Evolutionary conservation across 1,140 invertebrate genomes (phyloP), one percentile per base, ranked within the genome.

Genomic region (Ditylenchus dipsaci): DNA sequence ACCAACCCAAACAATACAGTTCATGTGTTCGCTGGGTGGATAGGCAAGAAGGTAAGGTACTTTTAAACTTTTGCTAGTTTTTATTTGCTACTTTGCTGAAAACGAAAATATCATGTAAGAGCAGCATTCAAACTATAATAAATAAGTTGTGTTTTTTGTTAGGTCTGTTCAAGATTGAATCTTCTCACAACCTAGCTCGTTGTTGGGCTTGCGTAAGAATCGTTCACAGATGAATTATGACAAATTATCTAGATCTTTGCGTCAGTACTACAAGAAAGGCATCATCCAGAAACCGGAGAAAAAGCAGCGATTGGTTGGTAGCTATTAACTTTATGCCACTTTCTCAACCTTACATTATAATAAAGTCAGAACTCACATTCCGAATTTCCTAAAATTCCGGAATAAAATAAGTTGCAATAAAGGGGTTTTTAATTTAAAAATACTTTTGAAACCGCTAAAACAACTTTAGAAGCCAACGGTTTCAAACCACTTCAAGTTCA

Each of bases 251-350:
- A 88, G 95, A 53, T 96, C 93, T 71, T 95, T 99, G 75, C 87
- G 95, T 19, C 95, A 99, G 84, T 99, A 99, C 86, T 98, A 99
- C 88, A 97, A 97, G 85, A 98, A 98, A 84, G 93, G 93, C 53
- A 98, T 99, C 84, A 98, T 99, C 91, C 95, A 95, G 87, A 99
- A 99, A 84, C 97, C 95, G 1, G 92, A 95, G 81, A 87, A 95
- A 45, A 95, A 93, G 68, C 95, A 98, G 85, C 88, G 95, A 81
- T 88, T 99, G 69, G 33, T 38, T 3, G 33, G 33, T 38, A 5
- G 11, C 33, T 11, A 5, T 38, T 38, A 38, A 38, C 11, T n/a
- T n/a, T n/a, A n/a, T n/a, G n/a, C n/a, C n/a, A n/a, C n/a, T n/a
- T n/a, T n/a, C n/a, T n/a, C n/a, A n/a, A n/a, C n/a, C n/a, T n/a